These are phyloP conservation scores for Monochamus saltuarius DNA, from an alignment of 1,140 invertebrate genomes.

Conservation along the genomic window DNA sequence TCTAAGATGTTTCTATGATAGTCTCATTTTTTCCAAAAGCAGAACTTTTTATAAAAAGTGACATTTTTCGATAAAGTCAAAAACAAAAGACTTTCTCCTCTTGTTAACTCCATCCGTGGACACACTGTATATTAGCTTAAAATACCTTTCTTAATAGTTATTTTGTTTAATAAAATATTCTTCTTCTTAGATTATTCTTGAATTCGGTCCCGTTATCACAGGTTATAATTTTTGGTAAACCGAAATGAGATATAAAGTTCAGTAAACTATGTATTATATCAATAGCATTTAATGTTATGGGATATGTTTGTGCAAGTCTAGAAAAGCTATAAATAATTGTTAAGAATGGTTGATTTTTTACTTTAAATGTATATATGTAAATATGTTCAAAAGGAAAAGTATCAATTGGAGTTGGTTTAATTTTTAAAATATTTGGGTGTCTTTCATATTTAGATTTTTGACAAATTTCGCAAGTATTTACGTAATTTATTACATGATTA, in stretches of 20 bases:
- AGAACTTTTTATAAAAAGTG: no score
- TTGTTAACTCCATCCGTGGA: no score
- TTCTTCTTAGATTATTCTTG: constrained; percentile 15
- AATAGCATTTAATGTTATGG: constrained; percentile 11
- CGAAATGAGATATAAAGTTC: constrained; percentile 19
- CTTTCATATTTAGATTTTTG: constrained; percentile 43
- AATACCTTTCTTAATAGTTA: no score
- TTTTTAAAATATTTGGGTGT: constrained; percentile 37
- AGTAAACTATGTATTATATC: constrained; percentile 20
- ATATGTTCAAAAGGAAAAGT: constrained; percentile 40
- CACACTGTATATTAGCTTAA: no score
- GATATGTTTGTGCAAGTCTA: constrained; percentile 32
- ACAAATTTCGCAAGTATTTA: constrained; percentile 32
- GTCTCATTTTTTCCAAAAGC: no score
- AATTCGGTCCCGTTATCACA: constrained; percentile 28
- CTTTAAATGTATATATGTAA: constrained; percentile 39
- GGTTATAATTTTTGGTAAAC: constrained; percentile 13
- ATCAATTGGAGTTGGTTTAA: constrained; percentile 35
- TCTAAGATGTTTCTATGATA: no score
- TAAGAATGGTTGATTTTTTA: constrained; percentile 31
- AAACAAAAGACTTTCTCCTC: no score
- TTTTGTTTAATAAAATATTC: no score
- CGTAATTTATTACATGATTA: no score
- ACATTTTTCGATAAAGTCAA: no score
- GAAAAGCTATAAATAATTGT: constrained; percentile 42